Percentiles rank a stretch among this genome's conserved stretches.
Conservation (phyloP, 2,797 vertebrate species). For the Sebastes flavidus region DNA sequence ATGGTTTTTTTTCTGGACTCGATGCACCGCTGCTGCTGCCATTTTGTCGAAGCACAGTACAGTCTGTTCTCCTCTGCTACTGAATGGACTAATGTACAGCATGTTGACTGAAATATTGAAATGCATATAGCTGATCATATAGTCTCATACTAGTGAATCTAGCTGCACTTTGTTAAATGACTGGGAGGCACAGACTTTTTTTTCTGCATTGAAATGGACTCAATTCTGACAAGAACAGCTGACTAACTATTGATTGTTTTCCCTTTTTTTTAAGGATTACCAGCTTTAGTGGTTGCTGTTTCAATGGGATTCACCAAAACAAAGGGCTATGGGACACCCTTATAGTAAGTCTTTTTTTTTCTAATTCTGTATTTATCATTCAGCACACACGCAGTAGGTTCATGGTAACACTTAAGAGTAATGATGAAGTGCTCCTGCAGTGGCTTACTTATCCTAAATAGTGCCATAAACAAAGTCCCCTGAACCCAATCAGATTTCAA, state of each 20-base stretch:
- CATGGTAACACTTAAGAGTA: conserved; percentile 33
- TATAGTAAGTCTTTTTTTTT: conserved; percentile 90
- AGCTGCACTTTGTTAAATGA: conserved; percentile 61
- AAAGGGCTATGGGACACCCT: conserved; percentile 97
- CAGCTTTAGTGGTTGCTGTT: conserved; percentile 97
- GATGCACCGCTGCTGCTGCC: conserved; percentile 55
- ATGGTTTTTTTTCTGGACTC: conserved; percentile 23
- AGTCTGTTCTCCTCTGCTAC: conserved; percentile 26
- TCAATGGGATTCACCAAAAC: conserved; percentile 99
- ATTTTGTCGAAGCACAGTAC: conserved; percentile 53
- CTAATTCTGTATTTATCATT: conserved; percentile 12
- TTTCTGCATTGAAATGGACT: conserved; percentile 34
- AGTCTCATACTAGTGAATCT: conserved; percentile 32
- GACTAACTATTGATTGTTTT: conserved; percentile 68
- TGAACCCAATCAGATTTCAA: conserved; percentile 70
- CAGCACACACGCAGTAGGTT: conserved; percentile 7
- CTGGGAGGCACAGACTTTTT: conserved; percentile 31
- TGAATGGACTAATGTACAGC: conserved; percentile 22
- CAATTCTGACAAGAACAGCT: conserved; percentile 27
- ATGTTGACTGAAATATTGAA: conserved; percentile 50
- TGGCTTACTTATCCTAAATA: conserved; percentile 61
- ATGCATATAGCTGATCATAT: conserved; percentile 34
- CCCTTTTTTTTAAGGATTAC: conserved; percentile 88
- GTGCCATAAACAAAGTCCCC: conserved; percentile 68
- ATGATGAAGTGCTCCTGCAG: conserved; percentile 51